phyloP scores from a whole-genome alignment of 2,888 invertebrate species.

The Chesias legatella region DNA sequence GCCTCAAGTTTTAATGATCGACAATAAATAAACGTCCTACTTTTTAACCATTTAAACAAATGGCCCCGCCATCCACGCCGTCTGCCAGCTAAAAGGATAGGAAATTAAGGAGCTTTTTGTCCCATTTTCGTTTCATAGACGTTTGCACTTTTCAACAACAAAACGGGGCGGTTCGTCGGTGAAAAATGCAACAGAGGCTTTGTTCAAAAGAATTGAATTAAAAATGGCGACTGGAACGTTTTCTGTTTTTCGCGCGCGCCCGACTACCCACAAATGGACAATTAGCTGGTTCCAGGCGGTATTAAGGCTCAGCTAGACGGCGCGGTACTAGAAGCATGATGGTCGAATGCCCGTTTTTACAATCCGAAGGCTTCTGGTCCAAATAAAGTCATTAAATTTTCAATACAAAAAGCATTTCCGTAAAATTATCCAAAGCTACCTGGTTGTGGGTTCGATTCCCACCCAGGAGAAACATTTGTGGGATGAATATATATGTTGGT shows the following conservation, averaged over 20 bases:
- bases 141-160: slow-evolving; percentile 59
- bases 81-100: slow-evolving; percentile 48
- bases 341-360: too few relatives aligned
- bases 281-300: slow-evolving; percentile 48
- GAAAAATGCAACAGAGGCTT: slow-evolving; percentile 68
- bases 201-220: slow-evolving; percentile 74
- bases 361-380: too few relatives aligned
- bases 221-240: slow-evolving; percentile 63
- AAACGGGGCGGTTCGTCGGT: slow-evolving; percentile 39
- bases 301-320: not conserved
- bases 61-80: slow-evolving; percentile 25
- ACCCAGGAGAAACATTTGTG: too few relatives aligned
- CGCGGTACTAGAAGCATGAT: not conserved
- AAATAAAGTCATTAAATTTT: too few relatives aligned
- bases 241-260: slow-evolving; percentile 68
- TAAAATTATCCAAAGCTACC: too few relatives aligned
- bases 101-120: slow-evolving; percentile 63
- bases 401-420: too few relatives aligned
- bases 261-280: slow-evolving; percentile 73
- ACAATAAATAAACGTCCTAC: too few relatives aligned
- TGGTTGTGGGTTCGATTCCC: too few relatives aligned
- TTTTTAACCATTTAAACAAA: slow-evolving; percentile 17
- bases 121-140: slow-evolving; percentile 60
- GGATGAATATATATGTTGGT: too few relatives aligned
- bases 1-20: too few relatives aligned